Evolutionary conservation across 2,888 invertebrate species (phyloP).

Genomic region (Lycaena phlaeas): DNA sequence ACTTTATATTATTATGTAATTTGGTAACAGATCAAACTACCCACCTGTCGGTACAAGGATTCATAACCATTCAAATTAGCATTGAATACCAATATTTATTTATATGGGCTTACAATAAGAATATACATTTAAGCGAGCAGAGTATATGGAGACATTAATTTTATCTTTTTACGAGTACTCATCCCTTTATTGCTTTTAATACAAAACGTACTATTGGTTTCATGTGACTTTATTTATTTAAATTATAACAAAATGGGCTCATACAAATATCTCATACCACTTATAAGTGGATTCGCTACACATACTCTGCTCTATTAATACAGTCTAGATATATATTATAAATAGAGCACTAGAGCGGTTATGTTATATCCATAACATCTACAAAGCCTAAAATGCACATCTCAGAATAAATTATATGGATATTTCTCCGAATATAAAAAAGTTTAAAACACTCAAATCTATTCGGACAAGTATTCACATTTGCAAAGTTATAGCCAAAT

Average conservation of each 20-base stretch:
- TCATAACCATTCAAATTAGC: not conserved
- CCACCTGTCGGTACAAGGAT: constrained; percentile 8
- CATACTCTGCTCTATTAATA: not conserved
- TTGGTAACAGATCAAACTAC: not conserved
- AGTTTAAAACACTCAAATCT: not conserved
- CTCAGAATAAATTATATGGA: not conserved
- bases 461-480: constrained; percentile 1
- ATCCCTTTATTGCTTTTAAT: constrained; percentile 9
- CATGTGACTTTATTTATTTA: no score
- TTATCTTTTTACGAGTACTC: not conserved
- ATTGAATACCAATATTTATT: constrained; percentile 1
- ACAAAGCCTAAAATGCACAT: constrained; percentile 1
- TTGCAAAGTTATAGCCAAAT: constrained; percentile 1
- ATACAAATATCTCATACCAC: no score
- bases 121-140: constrained; percentile 8
- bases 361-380: not conserved
- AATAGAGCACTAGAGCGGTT: constrained; percentile 6
- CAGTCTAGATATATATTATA: no score
- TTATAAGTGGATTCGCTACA: no score
- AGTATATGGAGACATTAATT: constrained; percentile 1
- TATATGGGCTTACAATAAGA: constrained; percentile 5
- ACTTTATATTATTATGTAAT: not conserved
- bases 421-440: not conserved
- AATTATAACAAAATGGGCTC: no score
- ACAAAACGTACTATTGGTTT: no score